Percentiles rank a stretch among this genome's conserved stretches.
Conservation (phyloP, 2,113 vertebrate species). For the Pomatostomus ruficeps region DNA sequence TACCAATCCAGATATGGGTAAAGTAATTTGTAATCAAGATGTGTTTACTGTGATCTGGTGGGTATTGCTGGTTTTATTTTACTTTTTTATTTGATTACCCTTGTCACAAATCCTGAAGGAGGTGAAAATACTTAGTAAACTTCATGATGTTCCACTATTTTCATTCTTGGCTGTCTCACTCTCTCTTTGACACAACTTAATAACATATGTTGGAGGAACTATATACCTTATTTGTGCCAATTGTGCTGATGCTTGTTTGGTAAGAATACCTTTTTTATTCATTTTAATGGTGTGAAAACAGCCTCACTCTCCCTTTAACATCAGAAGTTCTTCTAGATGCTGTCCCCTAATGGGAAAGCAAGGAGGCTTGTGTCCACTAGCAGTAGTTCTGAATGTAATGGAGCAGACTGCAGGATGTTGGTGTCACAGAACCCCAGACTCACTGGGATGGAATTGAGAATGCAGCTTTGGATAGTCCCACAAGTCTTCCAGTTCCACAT, state of each 20-base stretch:
- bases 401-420: background rate
- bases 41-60: background rate
- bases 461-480: background rate
- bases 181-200: background rate
- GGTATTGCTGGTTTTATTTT: background rate
- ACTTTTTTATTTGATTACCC: background rate
- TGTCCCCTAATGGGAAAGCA: background rate
- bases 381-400: background rate
- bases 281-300: background rate
- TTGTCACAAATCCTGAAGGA: background rate
- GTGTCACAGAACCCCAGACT: background rate
- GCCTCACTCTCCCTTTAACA: background rate
- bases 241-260: background rate
- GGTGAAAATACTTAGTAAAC: background rate
- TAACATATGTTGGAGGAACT: background rate
- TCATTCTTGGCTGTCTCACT: background rate
- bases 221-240: background rate
- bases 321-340: background rate
- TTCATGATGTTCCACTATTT: background rate
- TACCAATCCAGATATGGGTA: background rate
- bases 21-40: background rate
- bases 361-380: background rate
- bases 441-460: background rate
- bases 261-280: background rate
- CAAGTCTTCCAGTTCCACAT: background rate